Evolutionary conservation across 1,140 invertebrate genomes (phyloP), one percentile per base, ranked within the genome.

Genomic region (Stegodyphus mimosarum): DNA sequence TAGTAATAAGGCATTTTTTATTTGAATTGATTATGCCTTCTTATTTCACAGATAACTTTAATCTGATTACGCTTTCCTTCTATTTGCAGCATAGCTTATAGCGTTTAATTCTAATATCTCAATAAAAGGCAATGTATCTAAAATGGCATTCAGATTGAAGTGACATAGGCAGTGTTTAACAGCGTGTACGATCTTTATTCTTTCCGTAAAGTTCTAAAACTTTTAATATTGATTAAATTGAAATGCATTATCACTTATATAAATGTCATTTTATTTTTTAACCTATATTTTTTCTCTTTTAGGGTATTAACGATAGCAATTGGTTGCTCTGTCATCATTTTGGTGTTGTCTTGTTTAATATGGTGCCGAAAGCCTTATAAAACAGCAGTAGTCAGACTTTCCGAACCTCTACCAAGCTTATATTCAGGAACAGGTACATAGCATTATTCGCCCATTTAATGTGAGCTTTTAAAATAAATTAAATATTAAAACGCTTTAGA

Each of bases 311-410:
- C 67, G 7, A 17, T 77, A 18, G 49, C 49, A 33, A 50, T 76
- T 13, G 7, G 18, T 49, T 84, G 83, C n/a, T 60, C 53, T 33
- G n/a, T 63, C 10, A 17, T 71, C 11, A 51, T 74, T 18, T 17
- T 70, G 9, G 17, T 76, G 6, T 33, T 77, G 55, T 9, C 66
- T 7, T 84, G 83, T 18, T 15, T 84, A 6, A 18, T 76, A 33
- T 84, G 73, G 9, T 84, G 74, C 33, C 72, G 73, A 48, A 84
- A 84, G 17, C 73, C 83, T 0, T 76, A 76, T 10, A 84, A 84
- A 33, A 83, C 79, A 13, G 79, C 79, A 13, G 79, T 83, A 7
- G 79, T 83, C 15, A 53, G 79, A 10, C 79, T 83, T 18, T 55
- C 79, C 13, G 79, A 83, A 66, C 50, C 53, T 64, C 6, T 83